Evolutionary conservation across 2,888 invertebrate genomes (phyloP), one percentile per base, ranked within the genome.

Genomic region (Drosophila eohydei): DNA sequence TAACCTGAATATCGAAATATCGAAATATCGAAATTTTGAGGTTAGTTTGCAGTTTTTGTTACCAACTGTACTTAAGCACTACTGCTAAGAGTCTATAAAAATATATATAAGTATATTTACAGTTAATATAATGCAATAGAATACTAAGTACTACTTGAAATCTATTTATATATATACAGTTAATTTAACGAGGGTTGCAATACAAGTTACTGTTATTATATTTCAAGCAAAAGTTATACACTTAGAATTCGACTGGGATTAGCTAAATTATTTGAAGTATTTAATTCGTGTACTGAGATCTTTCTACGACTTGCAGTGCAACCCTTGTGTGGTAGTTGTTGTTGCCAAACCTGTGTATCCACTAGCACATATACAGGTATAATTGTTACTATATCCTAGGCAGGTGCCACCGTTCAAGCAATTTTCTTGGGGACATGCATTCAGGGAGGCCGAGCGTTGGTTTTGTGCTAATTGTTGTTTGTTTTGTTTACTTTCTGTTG

Each of bases 401-500:
- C 97, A 97, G 61, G 95, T 95, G 83, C 95, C 96, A 81, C 93
- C 94, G 93, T 96, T 96, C 92, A 95, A 94, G 94, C 97, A 98
- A 34, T 91, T 90, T 83, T 92, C 91, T 84, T 90, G 89, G 80
- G 92, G 89, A 81, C 93, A 93, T 92, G 93, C 93, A 91, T 90
- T 93, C 89, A 91, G 90, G 83, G 92, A 86, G 82, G 92, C 92
- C 82, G 91, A 92, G 79, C 92, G 91, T 81, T 84, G 89, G 79
- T 84, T 83, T 82, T 76, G 79, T 74, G 71, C 74, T 74, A 74
- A 75, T 75, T 81, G 78, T 71, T 59, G 66, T 63, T 69, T 68
- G 68, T 65, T 52, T 70, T 52, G 62, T 65, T 62, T 66, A 67
- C 30, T 84, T 69, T 46, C 38, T 68, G 70, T 72, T 72, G 79